Base-by-base conservation (phyloP, 2,888 invertebrate species). In the Odontothrips loti region DNA sequence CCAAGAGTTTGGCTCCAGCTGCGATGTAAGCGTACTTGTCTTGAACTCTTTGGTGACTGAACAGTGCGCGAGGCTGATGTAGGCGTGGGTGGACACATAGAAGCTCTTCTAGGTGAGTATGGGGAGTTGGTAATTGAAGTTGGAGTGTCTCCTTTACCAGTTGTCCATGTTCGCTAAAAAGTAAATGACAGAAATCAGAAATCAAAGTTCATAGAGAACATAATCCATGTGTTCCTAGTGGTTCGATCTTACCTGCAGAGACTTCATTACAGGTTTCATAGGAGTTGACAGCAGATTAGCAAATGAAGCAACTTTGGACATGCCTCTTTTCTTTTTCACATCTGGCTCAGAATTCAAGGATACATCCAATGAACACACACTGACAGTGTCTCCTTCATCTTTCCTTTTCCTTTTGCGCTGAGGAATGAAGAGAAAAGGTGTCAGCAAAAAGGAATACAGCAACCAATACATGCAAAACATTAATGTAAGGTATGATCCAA, bases 291-390 rank as follows among this genome's bases (percentile, higher is more conserved):
- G 85, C 82, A 84, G 86, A 80, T 84, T 86, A 0, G 87, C 87
- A 29, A 87, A 85, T 82, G 87, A 87, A 15, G 87, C 86, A 79
- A 87, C 86, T 82, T 86, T 86, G 79, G 86, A 85, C 47, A 87
- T 83, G 9, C 68, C 68, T 27, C 68, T 23, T 79, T 87, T 87
- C 75, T 86, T 87, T 83, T 84, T 80, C 80, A 86, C 83, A 79
- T 84, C 82, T 80, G 84, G 80, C 1, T 85, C 86, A 0, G 85
- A 85, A 79, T 86, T 86, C n/a, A 87, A 83, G 1, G 87, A 87
- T 82, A 86, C 85, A 80, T 87, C 87, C 86, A 87, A 86, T 0
- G 87, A 87, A 83, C 84, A 85, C 47, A 87, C 82, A 82, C 87
- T 87, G 27, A 86, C 85, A 10, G 86, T 86, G 84, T 87, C 87